phyloP scores from a whole-genome alignment of 1,140 invertebrate genomes.

The Harlomillsia oculata region DNA sequence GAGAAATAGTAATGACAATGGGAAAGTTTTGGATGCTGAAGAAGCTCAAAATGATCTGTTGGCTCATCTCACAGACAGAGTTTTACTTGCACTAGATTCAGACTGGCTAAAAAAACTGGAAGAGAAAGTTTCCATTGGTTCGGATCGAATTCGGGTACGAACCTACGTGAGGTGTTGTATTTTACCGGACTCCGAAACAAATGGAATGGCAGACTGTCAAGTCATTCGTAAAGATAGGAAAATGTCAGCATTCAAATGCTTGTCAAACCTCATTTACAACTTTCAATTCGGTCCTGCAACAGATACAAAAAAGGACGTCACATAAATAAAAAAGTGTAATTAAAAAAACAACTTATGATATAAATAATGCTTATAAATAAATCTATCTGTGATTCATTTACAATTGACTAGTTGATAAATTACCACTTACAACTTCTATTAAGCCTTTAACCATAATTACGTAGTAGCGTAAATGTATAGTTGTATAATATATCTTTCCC shows the following conservation, averaged over 20 bases:
- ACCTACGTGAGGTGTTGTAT: conserved; percentile 31
- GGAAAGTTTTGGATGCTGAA: not conserved
- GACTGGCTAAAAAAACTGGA: conserved; percentile 30
- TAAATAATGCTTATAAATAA: no score
- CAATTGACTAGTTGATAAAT: no score
- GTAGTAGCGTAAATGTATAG: no score
- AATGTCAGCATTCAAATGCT: conserved; percentile 17
- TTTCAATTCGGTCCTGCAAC: conserved; percentile 29
- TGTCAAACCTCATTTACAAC: conserved; percentile 30
- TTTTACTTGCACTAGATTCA: conserved; percentile 24
- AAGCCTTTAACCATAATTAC: no score
- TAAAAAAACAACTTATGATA: no score
- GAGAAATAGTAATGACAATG: not conserved
- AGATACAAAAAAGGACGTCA: not conserved
- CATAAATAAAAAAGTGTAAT: no score
- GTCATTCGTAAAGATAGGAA: conserved; percentile 11
- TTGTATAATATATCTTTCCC: no score
- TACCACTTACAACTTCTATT: no score
- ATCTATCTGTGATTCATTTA: no score
- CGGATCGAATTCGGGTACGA: conserved; percentile 12
- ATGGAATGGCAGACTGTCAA: conserved; percentile 29
- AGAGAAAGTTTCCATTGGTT: conserved; percentile 13
- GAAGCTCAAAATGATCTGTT: conserved; percentile 6
- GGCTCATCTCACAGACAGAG: conserved; percentile 14
- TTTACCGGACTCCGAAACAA: conserved; percentile 17